Evolutionary conservation across 2,113 vertebrate genomes (phyloP), one percentile per base, ranked within the genome.

Genomic region (Myxocyprinus asiaticus): DNA sequence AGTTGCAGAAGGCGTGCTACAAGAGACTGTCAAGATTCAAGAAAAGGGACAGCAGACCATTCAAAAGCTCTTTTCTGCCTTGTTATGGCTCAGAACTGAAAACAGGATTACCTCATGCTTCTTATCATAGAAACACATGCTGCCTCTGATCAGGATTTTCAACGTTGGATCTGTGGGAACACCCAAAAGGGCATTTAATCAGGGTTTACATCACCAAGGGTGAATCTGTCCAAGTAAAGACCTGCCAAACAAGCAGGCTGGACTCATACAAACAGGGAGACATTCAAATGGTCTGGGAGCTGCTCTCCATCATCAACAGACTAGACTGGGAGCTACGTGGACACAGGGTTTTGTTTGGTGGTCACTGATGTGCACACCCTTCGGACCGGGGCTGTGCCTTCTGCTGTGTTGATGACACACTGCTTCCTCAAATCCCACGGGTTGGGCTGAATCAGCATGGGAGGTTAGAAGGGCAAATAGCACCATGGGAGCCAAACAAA

Each of bases 401-500:
- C 86, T 48, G 87, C 78, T 88, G 88, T 91, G 91, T 83, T 92
- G 78, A 89, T 90, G 85, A 84, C 86, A 78, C 88, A 86, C 84
- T 81, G 81, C 75, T 88, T 86, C 86, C 82, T 87, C 87, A 88
- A 89, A 87, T 86, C 86, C 88, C 86, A 88, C 84, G 90, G 88
- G 87, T 72, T 48, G 83, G 80, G 75, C 82, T 86, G 81, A 8
- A 70, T 76, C 83, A 87, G 63, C 76, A 84, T 88, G 86, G 89
- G 87, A 82, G 88, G 86, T 78, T 92, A 89, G 86, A 76, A 79
- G 79, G 74, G 79, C 84, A 75, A 84, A 82, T 48, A 84, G 50
- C 88, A 92, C 86, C 85, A 93, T 93, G 92, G 92, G 92, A 90
- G 92, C 90, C 68, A 93, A 93, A 88, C 92, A 90, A 86, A 93